These are phyloP conservation scores for Crenichthys baileyi DNA, from an alignment of 2,797 vertebrate genomes.

Conservation along the genomic window DNA sequence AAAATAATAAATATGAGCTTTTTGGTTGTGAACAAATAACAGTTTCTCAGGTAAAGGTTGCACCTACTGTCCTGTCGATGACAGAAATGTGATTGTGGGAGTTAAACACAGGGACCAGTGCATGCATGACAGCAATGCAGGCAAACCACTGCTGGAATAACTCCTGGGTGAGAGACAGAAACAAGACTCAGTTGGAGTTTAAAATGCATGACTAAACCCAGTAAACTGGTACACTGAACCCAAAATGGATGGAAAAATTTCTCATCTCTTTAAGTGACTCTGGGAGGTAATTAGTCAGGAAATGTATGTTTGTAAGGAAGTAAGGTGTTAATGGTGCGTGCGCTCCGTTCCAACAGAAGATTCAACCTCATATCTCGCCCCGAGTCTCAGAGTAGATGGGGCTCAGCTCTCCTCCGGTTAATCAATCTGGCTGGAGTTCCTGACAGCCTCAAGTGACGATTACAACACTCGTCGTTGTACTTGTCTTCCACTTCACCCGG, in stretches of 20 bases:
- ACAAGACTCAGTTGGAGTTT: not conserved
- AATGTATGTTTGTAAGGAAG: not conserved
- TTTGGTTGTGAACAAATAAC: too few relatives aligned
- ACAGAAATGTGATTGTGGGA: not conserved
- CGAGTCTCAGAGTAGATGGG: slow-evolving; percentile 35
- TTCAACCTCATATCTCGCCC: slow-evolving; percentile 21
- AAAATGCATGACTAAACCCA: slow-evolving; percentile 4
- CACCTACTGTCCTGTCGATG: not conserved
- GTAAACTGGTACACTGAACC: not conserved
- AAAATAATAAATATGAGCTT: too few relatives aligned
- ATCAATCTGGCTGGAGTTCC: slow-evolving; percentile 42
- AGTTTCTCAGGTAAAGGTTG: not conserved
- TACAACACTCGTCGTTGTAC: not conserved
- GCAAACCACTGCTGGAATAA: not conserved
- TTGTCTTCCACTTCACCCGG: too few relatives aligned
- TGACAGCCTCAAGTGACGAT: slow-evolving; percentile 28
- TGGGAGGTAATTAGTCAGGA: not conserved
- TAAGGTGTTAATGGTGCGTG: not conserved
- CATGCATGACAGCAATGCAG: not conserved
- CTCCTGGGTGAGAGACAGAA: not conserved
- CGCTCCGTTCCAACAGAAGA: slow-evolving; percentile 28
- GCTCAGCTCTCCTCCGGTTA: slow-evolving; percentile 10
- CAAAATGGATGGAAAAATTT: not conserved
- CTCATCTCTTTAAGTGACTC: not conserved
- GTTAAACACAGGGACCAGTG: not conserved